Base-by-base conservation (phyloP, 2,888 invertebrate genomes). In the Yponomeuta plumbellus region DNA sequence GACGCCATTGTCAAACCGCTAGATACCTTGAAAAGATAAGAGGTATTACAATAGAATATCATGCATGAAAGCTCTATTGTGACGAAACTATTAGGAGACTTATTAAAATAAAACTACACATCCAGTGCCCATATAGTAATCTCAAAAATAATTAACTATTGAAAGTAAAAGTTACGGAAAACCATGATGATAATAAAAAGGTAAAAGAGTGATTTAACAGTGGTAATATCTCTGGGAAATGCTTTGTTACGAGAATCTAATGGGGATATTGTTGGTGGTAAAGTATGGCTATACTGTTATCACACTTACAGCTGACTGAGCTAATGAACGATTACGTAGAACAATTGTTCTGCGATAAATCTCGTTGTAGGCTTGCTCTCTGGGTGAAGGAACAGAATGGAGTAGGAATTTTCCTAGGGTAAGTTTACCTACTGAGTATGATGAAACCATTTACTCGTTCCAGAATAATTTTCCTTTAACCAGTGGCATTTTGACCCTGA, bases 101-200 rank as follows among this genome's bases (percentile, higher is more conserved):
- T n/a, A 59, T 59, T 59, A 59, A 13, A 59, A 13, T 6, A n/a
- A 20, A 59, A 13, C 22, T 23, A 21, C 23, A 23, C 59, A 21
- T 59, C 11, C 59, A 59, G 11, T 59, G 23, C 11, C 59, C 59
- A 22, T 59, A 59, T 21, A 23, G 44, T 23, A 59, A 59, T 59
- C 23, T 22, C 23, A 23, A 52, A 52, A 52, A 17, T 17, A 52
- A 52, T 52, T 52, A 52, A 26, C 39, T 65, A 64, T 61, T 67
- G 63, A 67, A 64, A 67, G 61, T 64, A 64, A 40, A 44, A 67
- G 61, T 64, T 64, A 61, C 64, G 67, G 67, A 67, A 67, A 64
- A 44, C 44, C 58, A 58, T n/a, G 21, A 65, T 22, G 44, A 58
- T 57, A 21, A 66, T 57, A 59, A 66, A 62, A 66, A 40, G 39